These are phyloP conservation scores for Limnephilus marmoratus DNA, from an alignment of 2,888 invertebrate species.

Conservation along the genomic window DNA sequence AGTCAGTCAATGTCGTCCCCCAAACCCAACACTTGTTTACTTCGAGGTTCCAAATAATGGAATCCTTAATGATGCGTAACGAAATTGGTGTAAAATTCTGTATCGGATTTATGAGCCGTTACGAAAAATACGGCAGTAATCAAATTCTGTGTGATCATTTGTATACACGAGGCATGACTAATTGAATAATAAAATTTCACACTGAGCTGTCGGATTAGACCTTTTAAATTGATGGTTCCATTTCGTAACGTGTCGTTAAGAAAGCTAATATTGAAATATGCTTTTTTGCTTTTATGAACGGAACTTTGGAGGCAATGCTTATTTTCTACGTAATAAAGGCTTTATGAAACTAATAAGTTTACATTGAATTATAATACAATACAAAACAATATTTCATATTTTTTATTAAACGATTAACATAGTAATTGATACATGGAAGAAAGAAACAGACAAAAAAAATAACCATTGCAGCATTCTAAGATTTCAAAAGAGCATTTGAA, in stretches of 20 bases:
- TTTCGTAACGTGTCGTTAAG: background rate
- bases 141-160: background rate
- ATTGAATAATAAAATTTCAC: conserved; percentile 2
- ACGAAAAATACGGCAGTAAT: background rate
- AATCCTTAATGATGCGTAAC: background rate
- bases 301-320: background rate
- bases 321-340: no score
- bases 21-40: background rate
- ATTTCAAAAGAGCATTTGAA: no score
- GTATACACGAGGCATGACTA: background rate
- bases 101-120: background rate
- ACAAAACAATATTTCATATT: no score
- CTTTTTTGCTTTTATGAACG: background rate
- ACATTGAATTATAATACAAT: no score
- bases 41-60: conserved; percentile 9
- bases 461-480: no score
- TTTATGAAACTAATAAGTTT: no score
- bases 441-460: no score
- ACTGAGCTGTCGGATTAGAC: background rate
- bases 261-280: background rate
- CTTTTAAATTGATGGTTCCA: background rate
- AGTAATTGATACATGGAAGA: no score
- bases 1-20: background rate
- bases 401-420: no score
- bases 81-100: background rate